Evolutionary conservation across 2,888 invertebrate species (phyloP), one percentile per base, ranked within the genome.

Genomic region (Hypena proboscidalis): DNA sequence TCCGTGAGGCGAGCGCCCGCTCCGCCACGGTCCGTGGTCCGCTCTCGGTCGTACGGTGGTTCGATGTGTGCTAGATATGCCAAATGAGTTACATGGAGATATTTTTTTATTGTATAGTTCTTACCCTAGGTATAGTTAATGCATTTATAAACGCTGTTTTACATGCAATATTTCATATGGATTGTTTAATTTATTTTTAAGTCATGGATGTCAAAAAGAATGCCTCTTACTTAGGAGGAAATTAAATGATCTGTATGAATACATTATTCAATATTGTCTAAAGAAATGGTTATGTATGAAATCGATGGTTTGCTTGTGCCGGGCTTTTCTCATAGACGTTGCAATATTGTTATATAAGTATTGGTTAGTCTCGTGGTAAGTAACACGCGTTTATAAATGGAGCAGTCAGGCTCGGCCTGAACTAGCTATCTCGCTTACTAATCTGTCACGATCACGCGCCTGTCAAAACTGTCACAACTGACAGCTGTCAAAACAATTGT

Each of bases 81-180:
- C 66, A 66, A 66, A 66, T 52, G 65, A 54, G 51, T 64, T 57
- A 62, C 51, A 56, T 63, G 58, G 15, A 60, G 26, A 62, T 66
- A 66, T 66, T 56, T 66, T 65, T 66, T 66, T 66, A 63, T 49
- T 66, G 60, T 63, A 64, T 58, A 64, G 58, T 55, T 42, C 43
- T 46, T 52, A 44, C 38, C 33, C 21, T 60, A 60, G 57, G 37
- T 48, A 7, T 57, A 62, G 37, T 33, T 47, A 32, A 45, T 38
- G 41, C 59, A 53, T 62, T 57, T 57, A 31, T 57, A 54, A 58
- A 63, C 53, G 51, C 57, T 59, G 36, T 43, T 38, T 39, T 13
- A 17, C 5, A 17, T 7, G 3, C 13, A 8, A n/a, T 31, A 6
- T 13, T 27, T 7, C 11, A 10, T 25, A 25, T 25, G 4, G 7